Base-by-base conservation (phyloP, 2,888 invertebrate genomes). In the Napeogenes inachia region DNA sequence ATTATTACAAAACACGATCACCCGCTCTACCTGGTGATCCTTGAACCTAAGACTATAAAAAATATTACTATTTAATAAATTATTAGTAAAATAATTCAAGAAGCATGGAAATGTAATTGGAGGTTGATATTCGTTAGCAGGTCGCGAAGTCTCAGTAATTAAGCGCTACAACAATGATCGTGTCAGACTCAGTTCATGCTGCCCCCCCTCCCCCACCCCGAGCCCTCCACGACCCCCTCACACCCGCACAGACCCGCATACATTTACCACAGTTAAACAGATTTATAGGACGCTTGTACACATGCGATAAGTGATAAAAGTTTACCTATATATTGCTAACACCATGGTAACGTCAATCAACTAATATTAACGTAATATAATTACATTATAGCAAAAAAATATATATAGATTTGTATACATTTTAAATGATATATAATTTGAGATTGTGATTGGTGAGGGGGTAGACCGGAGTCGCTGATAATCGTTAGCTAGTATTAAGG, bases 111-210 rank as follows among this genome's bases (percentile, higher is more conserved):
- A 30, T 50, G 30, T 30, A 50, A 50, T 50, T 21, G 21, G 21
- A 3, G 12, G 50, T 10, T 30, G 50, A 30, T 30, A 30, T 50
- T 60, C 56, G 47, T 56, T 53, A 53, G 58, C 62, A 56, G 59
- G 56, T 33, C 59, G 55, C 59, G 53, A 32, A 33, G 56, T 21
- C 21, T 21, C 58, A 60, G 65, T 64, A 65, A 68, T 68, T 62
- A 68, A 63, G 63, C 47, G 62, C 50, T 57, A 65, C 61, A 61
- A 68, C 67, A 68, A 68, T 62, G 60, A 38, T 57, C 60, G 42
- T 63, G 64, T 65, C 67, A 64, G 57, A 47, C 53, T 33, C 68
- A 68, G 62, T 13, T 59, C 50, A 58, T 56, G 61, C 59, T 55
- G 35, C 62, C 57, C 57, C 59, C 46, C 6, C 4, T 13, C 12